These are phyloP conservation scores for Myodes glareolus DNA, from an alignment of 2,113 vertebrate genomes.

Conservation along the genomic window DNA sequence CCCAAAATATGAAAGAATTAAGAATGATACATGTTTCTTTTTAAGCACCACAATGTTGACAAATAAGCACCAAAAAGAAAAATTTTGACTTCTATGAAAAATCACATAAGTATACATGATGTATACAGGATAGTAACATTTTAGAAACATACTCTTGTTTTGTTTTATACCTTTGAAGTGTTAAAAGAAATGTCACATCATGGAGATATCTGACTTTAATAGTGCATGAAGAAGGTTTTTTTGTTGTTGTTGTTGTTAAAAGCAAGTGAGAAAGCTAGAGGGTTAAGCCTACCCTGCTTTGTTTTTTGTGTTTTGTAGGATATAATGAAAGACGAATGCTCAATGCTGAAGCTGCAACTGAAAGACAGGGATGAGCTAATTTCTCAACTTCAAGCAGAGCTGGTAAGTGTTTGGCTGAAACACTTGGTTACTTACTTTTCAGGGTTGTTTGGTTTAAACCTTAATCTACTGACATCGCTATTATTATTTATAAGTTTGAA, in stretches of 20 bases:
- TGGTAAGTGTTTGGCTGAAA: slow-evolving; percentile 89
- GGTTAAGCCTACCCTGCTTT: slow-evolving; percentile 77
- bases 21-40: neutral
- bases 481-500: neutral
- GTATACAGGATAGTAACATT: neutral
- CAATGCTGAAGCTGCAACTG: slow-evolving; percentile 91
- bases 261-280: slow-evolving; percentile 78
- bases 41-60: neutral
- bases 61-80: neutral
- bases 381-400: slow-evolving; percentile 92
- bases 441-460: neutral
- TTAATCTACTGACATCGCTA: slow-evolving; percentile 25
- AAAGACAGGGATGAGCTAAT: slow-evolving; percentile 96
- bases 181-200: slow-evolving; percentile 77
- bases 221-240: slow-evolving; percentile 81
- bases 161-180: slow-evolving; percentile 76
- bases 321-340: slow-evolving; percentile 93
- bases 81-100: neutral
- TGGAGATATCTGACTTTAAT: slow-evolving; percentile 82
- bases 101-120: neutral
- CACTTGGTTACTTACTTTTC: slow-evolving; percentile 45
- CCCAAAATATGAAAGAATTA: neutral
- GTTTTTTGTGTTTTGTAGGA: slow-evolving; percentile 91
- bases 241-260: slow-evolving; percentile 82
- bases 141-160: slow-evolving; percentile 76